phyloP scores from a whole-genome alignment of 2,113 vertebrate species.

The Tachysurus fulvidraco region DNA sequence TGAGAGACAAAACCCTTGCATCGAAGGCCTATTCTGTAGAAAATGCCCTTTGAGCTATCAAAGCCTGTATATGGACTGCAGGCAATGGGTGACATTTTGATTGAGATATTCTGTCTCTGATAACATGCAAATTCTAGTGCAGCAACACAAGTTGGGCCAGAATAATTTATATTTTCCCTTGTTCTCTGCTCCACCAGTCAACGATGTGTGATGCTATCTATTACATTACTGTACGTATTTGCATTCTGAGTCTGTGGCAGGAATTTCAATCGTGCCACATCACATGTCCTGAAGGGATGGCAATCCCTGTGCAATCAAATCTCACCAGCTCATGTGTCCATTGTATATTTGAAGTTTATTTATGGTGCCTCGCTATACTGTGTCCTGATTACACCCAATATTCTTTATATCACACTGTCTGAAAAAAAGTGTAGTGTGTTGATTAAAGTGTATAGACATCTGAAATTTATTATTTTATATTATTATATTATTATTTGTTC shows the following conservation, averaged over 20 bases:
- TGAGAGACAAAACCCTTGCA: constrained; percentile 46
- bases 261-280: constrained; percentile 67
- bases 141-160: constrained; percentile 50
- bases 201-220: constrained; percentile 65
- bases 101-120: constrained; percentile 63
- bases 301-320: constrained; percentile 52
- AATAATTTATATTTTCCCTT: constrained; percentile 58
- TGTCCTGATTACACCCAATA: neutral
- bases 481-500: neutral
- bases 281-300: constrained; percentile 58
- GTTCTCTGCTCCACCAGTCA: constrained; percentile 58
- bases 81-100: constrained; percentile 69
- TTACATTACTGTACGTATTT: constrained; percentile 66
- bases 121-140: constrained; percentile 69
- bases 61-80: constrained; percentile 53
- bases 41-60: constrained; percentile 58
- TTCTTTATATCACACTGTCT: neutral
- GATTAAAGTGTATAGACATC: neutral
- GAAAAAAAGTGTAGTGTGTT: neutral
- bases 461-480: neutral
- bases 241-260: constrained; percentile 58
- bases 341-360: constrained; percentile 24
- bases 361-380: neutral
- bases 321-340: constrained; percentile 33
- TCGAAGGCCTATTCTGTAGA: constrained; percentile 49